Percentiles rank a stretch among this genome's conserved stretches.
These are phyloP conservation scores for Proteles cristata DNA, from an alignment of 2,113 vertebrate genomes.

Conservation along the genomic window DNA sequence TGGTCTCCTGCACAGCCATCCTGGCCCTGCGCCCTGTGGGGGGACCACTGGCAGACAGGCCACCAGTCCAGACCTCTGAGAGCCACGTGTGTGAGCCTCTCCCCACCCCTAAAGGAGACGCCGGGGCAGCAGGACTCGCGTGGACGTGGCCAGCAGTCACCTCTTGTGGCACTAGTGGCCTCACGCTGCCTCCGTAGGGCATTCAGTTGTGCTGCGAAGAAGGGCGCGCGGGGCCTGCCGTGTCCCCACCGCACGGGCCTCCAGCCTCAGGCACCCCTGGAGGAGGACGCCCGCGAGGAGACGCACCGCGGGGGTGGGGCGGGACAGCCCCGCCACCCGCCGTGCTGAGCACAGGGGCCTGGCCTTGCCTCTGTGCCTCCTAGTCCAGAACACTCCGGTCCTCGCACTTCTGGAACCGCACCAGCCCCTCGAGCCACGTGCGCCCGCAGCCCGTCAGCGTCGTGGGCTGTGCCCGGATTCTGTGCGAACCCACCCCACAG, in stretches of 20 bases:
- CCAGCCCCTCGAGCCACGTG: not conserved
- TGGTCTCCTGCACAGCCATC: slow-evolving; percentile 83
- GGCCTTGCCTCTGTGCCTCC: slow-evolving; percentile 89
- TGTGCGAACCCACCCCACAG: not conserved
- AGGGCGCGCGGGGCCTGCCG: slow-evolving; percentile 82
- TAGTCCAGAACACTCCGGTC: slow-evolving; percentile 90
- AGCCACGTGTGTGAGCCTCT: slow-evolving; percentile 63
- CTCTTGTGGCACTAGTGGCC: slow-evolving; percentile 68
- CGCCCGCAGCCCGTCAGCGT: not conserved
- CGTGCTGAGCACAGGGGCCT: not conserved
- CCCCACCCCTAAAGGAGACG: slow-evolving; percentile 62
- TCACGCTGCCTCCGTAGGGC: slow-evolving; percentile 51
- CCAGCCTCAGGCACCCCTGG: not conserved
- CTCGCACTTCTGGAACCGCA: slow-evolving; percentile 87
- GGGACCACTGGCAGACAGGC: slow-evolving; percentile 88
- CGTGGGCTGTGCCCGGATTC: not conserved
- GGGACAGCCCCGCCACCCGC: not conserved
- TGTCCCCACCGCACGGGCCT: not conserved
- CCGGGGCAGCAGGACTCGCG: slow-evolving; percentile 65
- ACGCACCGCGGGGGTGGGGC: fast-evolving
- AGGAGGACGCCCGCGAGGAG: not conserved
- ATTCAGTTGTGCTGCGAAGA: slow-evolving; percentile 75
- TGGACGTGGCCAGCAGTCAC: not conserved
- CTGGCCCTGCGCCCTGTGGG: slow-evolving; percentile 78
- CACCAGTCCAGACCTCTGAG: slow-evolving; percentile 86